A percentile compares a stretch with the other conserved stretches of the same genome.
Evolutionary conservation across 2,888 invertebrate species (phyloP).

Genomic region (Campopleginae sp.): DNA sequence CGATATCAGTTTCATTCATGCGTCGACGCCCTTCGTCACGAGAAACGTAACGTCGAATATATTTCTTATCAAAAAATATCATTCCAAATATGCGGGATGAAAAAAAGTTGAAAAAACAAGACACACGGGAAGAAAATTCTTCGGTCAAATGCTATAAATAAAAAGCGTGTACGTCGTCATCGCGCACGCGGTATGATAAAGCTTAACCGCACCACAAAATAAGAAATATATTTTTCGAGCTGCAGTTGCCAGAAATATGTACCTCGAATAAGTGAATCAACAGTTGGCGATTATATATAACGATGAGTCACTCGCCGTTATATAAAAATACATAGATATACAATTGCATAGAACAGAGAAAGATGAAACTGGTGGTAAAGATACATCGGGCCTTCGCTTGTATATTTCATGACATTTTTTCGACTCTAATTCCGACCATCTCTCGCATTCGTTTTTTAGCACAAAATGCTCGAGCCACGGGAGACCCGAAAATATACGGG

Average conservation of each 20-base stretch:
- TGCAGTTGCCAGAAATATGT: conserved; percentile 20
- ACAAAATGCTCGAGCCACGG: conserved; percentile 32
- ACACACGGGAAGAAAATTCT: not conserved
- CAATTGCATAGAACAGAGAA: not conserved
- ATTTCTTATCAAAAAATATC: conserved; percentile 43
- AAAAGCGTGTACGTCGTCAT: not conserved
- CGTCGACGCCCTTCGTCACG: conserved; percentile 32
- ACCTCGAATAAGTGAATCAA: conserved; percentile 54
- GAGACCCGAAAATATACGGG: conserved; percentile 28
- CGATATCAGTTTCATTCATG: conserved; percentile 63
- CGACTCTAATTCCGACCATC: conserved; percentile 30
- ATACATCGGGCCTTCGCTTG: conserved; percentile 15
- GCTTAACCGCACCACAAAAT: not conserved
- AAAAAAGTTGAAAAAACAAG: not conserved
- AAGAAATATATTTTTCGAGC: conserved; percentile 21
- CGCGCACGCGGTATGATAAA: not conserved
- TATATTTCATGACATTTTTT: conserved; percentile 32
- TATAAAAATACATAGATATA: not conserved
- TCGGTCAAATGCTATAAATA: not conserved
- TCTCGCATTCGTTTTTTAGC: conserved; percentile 27
- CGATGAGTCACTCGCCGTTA: conserved; percentile 58
- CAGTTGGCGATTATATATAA: conserved; percentile 39
- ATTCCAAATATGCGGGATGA: not conserved
- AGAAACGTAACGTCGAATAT: conserved; percentile 10
- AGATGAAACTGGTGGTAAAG: conserved; percentile 6